phyloP scores from a whole-genome alignment of 1,140 invertebrate genomes.

The Matsumurasca onukii region DNA sequence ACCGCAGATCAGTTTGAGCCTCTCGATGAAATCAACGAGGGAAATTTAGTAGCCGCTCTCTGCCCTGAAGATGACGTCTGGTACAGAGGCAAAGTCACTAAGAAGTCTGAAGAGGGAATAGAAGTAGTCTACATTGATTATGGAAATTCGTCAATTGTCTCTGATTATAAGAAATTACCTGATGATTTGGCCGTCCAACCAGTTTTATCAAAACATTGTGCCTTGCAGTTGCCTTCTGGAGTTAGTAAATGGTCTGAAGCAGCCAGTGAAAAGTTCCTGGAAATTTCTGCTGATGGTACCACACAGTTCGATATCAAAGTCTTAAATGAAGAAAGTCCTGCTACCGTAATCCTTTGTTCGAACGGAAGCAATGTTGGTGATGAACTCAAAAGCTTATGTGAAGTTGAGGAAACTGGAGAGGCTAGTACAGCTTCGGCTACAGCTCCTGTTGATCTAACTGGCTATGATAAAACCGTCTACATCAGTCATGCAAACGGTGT shows the following conservation, averaged over 20 bases:
- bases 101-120: conserved; percentile 38
- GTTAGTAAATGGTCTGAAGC: conserved; percentile 61
- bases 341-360: background rate
- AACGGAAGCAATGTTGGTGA: background rate
- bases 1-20: conserved; percentile 5
- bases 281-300: conserved; percentile 62
- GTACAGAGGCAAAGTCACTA: conserved; percentile 65
- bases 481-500: conserved; percentile 59
- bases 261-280: conserved; percentile 62
- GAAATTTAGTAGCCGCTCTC: conserved; percentile 60
- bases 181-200: conserved; percentile 60
- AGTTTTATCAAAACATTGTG: conserved; percentile 61
- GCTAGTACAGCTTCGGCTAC: background rate
- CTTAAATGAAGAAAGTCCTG: conserved; percentile 1
- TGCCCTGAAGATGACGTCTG: conserved; percentile 63
- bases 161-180: conserved; percentile 60
- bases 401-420: background rate
- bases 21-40: conserved; percentile 36
- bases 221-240: conserved; percentile 59
- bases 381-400: background rate
- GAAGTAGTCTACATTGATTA: conserved; percentile 74
- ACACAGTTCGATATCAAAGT: conserved; percentile 7
- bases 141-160: conserved; percentile 64
- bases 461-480: conserved; percentile 16
- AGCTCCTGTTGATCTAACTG: background rate